Evolutionary conservation across 2,113 vertebrate genomes (phyloP), one percentile per base, ranked within the genome.

Genomic region (Pollimyrus isidori): DNA sequence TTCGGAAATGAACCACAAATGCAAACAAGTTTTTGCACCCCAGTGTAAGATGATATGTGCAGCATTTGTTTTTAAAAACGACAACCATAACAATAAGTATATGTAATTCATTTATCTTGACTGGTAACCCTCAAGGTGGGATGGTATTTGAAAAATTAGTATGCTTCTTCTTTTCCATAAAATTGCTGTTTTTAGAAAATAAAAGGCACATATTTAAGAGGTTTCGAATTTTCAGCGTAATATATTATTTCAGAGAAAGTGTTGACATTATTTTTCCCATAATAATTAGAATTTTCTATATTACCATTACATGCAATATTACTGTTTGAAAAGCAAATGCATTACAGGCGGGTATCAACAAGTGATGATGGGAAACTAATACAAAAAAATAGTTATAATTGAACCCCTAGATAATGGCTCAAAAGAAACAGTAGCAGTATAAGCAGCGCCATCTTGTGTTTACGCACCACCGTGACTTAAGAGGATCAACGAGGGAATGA

Each of bases 401-500:
- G 73, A 15, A 19, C 11, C 35, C 35, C 73, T 42, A 42, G 35
- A 80, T 48, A 84, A 23, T 10, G 82, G 39, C 45, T 84, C 45
- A 45, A 48, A 17, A 84, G 82, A 84, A 84, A 48, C 82, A 23
- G 82, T 48, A 23, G 7, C 85, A 39, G 56, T 35, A 35, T 35
- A 56, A n/a, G 90, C 89, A 90, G 93, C 94, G 93, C 92, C 94
- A 92, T 90, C 94, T 56, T 89, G 93, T 53, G 94, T 53, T 87
- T 21, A 17, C n/a, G 30, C 48, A 35, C 17, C 84, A 30, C 46
- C 49, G 48, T 48, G 9, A 30, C 84, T 69, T 69, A 86, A 50
- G 11, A 50, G 9, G n/a, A 42, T 42, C 76, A 35, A 42, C 13
- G 19, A 45, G 39, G 39, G 35, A 82, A 42, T 82, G 76, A 82